Evolutionary conservation across 2,888 invertebrate genomes (phyloP), one percentile per base, ranked within the genome.

Genomic region (Sericinus montela): DNA sequence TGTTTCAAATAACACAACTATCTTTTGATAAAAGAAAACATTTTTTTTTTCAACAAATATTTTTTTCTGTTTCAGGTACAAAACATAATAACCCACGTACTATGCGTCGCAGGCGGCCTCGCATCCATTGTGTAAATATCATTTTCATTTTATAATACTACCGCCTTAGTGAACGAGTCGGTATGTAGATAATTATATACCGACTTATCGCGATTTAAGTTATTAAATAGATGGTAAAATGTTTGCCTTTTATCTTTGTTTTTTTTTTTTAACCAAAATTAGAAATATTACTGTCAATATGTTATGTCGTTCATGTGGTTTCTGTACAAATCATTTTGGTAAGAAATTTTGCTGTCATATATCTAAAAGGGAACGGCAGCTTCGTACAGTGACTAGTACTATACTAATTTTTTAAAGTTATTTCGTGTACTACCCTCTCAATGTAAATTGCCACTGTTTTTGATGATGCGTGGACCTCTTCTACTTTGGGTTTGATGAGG

Each of bases 91-190:
- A 10, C 10, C 5, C 9, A 15, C 15, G 15, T 11, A 19, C 1
- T 16, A 30, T 8, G 25, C 45, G 57, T 59, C 59, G 62, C 59
- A 10, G 60, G 60, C 59, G 62, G 56, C 45, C 8, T 25, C 25
- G 5, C 28, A 14, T n/a, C 55, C n/a, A 46, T 41, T 10, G 32
- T 61, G 58, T 59, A 58, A 54, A 60, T 60, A 60, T 16, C 35
- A 30, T 23, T 7, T 25, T 35, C 8, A 15, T 3, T 30, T 30
- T 19, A 1, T 37, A 6, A 11, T 9, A 19, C 19, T 37, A 19
- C 10, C n/a, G n/a, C 19, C 9, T n/a, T 19, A 3, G 1, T 37
- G 14, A 15, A n/a, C 16, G n/a, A n/a, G 37, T 37, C 11, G 37
- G 6, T 37, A 15, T n/a, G n/a, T 37, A 9, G 16, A 34, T 34